Conservation (phyloP, 2,113 vertebrate genomes). For the Odobenus rosmarus region DNA sequence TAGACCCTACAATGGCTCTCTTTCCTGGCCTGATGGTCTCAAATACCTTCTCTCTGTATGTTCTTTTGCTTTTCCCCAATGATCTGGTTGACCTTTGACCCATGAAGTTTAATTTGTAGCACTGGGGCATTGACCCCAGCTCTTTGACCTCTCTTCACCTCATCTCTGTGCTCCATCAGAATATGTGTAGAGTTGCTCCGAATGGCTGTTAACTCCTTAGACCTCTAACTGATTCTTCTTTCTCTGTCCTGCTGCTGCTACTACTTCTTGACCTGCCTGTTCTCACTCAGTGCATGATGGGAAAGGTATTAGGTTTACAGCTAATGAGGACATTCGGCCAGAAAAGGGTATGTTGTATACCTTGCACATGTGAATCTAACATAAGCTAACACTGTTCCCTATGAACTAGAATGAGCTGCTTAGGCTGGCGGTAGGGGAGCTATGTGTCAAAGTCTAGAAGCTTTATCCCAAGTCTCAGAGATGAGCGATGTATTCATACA, state of each 20-base stretch:
- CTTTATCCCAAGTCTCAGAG: background rate
- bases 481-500: background rate
- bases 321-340: slow-evolving; percentile 94
- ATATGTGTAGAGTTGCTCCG: slow-evolving; percentile 19
- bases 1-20: slow-evolving; percentile 1
- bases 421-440: background rate
- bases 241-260: slow-evolving; percentile 84
- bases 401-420: slow-evolving; percentile 38
- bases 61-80: slow-evolving; percentile 29
- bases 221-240: slow-evolving; percentile 83
- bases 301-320: slow-evolving; percentile 97
- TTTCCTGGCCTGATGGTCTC: background rate
- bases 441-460: background rate
- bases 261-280: slow-evolving; percentile 89
- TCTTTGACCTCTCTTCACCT: background rate
- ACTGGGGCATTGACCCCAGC: background rate
- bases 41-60: background rate
- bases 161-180: no score
- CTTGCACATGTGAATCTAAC: slow-evolving; percentile 12
- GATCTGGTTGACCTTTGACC: background rate
- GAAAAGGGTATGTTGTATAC: slow-evolving; percentile 92
- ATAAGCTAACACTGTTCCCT: slow-evolving; percentile 54
- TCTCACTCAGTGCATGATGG: slow-evolving; percentile 95
- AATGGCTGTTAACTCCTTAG: slow-evolving; percentile 46
- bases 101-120: background rate